These are phyloP conservation scores for Eupeodes luniger DNA, from an alignment of 2,888 invertebrate species.

Conservation along the genomic window DNA sequence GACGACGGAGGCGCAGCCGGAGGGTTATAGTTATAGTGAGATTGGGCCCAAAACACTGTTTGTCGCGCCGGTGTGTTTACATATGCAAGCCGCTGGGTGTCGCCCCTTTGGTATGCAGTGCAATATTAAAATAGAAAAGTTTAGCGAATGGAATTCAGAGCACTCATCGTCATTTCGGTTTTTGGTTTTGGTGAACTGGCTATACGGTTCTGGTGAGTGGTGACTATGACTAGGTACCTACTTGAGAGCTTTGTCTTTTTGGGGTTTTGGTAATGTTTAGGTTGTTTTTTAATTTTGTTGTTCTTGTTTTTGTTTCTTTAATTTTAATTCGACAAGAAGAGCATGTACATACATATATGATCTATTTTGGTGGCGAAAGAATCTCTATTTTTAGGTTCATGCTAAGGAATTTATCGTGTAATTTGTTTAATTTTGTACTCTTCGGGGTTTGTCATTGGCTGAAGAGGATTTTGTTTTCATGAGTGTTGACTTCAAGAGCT, in stretches of 20 bases:
- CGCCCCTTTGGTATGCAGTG: slow-evolving; percentile 73
- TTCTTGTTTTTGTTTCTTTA: slow-evolving; percentile 2
- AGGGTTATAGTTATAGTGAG: slow-evolving; percentile 8
- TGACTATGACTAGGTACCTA: not conserved
- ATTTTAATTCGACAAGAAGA: slow-evolving; percentile 29
- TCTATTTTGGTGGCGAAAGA: slow-evolving; percentile 68
- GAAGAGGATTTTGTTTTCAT: slow-evolving; percentile 38
- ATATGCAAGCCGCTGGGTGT: slow-evolving; percentile 57
- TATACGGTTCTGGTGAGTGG: slow-evolving; percentile 29
- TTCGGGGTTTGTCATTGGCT: slow-evolving; percentile 37
- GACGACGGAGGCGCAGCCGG: slow-evolving; percentile 39
- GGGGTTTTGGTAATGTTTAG: slow-evolving; percentile 51
- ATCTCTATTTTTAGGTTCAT: slow-evolving; percentile 67
- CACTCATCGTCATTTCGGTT: slow-evolving; percentile 71
- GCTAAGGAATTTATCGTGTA: slow-evolving; percentile 69
- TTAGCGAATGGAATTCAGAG: slow-evolving; percentile 76
- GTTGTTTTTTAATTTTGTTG: slow-evolving; percentile 40
- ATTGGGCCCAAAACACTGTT: slow-evolving; percentile 57
- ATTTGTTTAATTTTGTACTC: slow-evolving; percentile 71
- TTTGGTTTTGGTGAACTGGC: slow-evolving; percentile 52
- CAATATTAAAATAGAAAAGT: slow-evolving; percentile 76
- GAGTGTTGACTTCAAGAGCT: slow-evolving; percentile 33
- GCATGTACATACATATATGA: not conserved
- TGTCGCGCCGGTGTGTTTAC: slow-evolving; percentile 59
- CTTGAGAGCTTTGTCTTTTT: slow-evolving; percentile 64